Base-by-base conservation (phyloP, 2,113 vertebrate species). In the Myanophis thanlyinensis region DNA sequence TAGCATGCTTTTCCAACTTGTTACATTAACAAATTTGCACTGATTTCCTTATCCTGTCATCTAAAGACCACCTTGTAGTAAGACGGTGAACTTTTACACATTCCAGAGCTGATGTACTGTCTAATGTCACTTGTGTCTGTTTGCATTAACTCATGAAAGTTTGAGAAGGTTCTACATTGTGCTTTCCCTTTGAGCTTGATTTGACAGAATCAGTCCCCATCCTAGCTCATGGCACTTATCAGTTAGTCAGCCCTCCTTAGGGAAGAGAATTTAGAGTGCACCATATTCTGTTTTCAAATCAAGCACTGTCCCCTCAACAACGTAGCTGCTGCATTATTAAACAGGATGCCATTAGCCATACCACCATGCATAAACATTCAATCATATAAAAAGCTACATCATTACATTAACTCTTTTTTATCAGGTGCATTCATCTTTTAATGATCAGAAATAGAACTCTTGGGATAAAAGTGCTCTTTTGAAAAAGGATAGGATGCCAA, bases 71-170 rank as follows among this genome's bases (percentile, higher is more conserved):
- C 97, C 98, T 97, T 97, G 97, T 98, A 94, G 89, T 96, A 88
- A 93, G 96, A 97, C 93, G 94, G 96, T 96, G 97, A 98, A 98
- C 97, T 98, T 97, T 98, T 97, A 97, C 97, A 96, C 96, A 95
- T 97, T 97, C 96, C 94, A 95, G 97, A 97, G 97, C 96, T 96
- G 96, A 97, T 96, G 97, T 95, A 97, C 98, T 98, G 98, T 98
- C 98, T 98, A 99, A 98, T 98, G 98, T 98, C 98, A 98, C 97
- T 96, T 97, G 95, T 96, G 98, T 99, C 98, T 97, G 96, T 96
- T 98, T 96, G 52, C 95, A 98, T 99, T 98, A 99, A 97, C 96
- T 97, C 97, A 96, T 44, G 47, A 95, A 96, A 96, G 96, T 95
- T 97, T 97, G 98, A 98, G 98, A 97, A 95, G 97, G 97, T 96